A percentile compares a stretch with the other conserved stretches of the same genome.
Conservation (phyloP, 2,797 vertebrate genomes). For the Picus viridis region DNA sequence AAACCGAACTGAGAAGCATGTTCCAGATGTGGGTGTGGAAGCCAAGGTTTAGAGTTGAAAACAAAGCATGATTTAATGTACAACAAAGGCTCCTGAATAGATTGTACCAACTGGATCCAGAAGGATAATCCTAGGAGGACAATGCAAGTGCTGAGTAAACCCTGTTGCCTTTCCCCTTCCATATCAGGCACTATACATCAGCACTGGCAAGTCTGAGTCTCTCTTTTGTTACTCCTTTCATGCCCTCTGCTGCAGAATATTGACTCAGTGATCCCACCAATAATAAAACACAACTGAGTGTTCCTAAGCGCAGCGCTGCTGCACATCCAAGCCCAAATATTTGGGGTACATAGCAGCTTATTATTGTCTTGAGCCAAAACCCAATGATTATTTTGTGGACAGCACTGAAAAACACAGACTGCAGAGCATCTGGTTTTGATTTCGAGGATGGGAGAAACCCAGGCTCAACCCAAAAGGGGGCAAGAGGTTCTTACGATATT, state of each 20-base stretch:
- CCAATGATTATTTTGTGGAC: conserved; percentile 9
- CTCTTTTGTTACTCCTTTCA: neutral
- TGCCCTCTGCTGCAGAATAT: conserved; percentile 17
- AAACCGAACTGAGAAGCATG: neutral
- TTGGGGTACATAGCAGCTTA: neutral
- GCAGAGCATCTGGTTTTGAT: conserved; percentile 31
- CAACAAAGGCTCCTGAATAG: neutral
- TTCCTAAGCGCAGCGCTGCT: neutral
- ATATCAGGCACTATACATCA: neutral
- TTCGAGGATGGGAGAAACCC: neutral
- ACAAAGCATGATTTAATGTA: neutral
- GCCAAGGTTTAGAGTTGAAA: neutral
- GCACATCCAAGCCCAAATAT: conserved; percentile 7
- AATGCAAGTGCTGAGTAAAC: neutral
- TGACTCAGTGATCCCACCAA: conserved; percentile 6
- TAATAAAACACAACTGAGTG: neutral
- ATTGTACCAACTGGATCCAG: neutral
- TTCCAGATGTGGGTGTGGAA: conserved; percentile 29
- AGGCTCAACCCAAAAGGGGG: neutral
- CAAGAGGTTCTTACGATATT: neutral
- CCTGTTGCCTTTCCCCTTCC: neutral
- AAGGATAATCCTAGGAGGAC: neutral
- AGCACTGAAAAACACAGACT: conserved; percentile 24
- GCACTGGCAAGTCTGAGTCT: neutral
- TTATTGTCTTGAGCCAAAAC: neutral